phyloP scores from a whole-genome alignment of 2,797 vertebrate genomes.

The Cercopithecus diana region DNA sequence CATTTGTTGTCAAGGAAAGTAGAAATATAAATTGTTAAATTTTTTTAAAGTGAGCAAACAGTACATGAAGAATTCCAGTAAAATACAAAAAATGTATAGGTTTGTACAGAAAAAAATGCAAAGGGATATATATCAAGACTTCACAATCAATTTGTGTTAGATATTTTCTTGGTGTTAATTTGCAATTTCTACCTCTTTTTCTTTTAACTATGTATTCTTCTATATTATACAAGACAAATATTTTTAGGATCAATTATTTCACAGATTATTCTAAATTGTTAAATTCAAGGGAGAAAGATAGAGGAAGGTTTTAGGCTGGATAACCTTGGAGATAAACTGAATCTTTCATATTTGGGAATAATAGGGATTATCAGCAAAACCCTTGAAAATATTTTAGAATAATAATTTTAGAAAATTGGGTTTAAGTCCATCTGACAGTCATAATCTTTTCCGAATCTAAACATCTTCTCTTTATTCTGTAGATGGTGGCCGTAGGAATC shows the following conservation, averaged over 20 bases:
- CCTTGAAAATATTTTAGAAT: not conserved
- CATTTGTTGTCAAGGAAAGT: not conserved
- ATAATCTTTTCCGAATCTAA: not conserved
- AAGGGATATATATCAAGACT: not conserved
- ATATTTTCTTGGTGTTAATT: not conserved
- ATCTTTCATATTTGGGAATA: not conserved
- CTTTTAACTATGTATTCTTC: not conserved
- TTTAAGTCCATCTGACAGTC: not conserved
- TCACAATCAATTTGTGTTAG: not conserved
- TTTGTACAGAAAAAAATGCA: not conserved
- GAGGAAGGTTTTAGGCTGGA: not conserved
- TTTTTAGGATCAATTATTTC: not conserved
- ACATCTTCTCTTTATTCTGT: not conserved
- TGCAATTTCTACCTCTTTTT: not conserved
- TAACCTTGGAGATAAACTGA: not conserved
- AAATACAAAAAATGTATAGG: not conserved
- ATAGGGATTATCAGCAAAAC: not conserved
- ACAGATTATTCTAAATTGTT: not conserved
- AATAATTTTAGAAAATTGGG: not conserved
- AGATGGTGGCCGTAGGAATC: slow-evolving; percentile 92
- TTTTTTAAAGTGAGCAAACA: not conserved
- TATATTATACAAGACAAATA: not conserved
- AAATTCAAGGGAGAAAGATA: not conserved
- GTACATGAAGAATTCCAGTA: not conserved
- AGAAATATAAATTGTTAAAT: not conserved